These are phyloP conservation scores for Ciona savignyi DNA, from an alignment of 23 tunicate species.

Conservation along the genomic window DNA sequence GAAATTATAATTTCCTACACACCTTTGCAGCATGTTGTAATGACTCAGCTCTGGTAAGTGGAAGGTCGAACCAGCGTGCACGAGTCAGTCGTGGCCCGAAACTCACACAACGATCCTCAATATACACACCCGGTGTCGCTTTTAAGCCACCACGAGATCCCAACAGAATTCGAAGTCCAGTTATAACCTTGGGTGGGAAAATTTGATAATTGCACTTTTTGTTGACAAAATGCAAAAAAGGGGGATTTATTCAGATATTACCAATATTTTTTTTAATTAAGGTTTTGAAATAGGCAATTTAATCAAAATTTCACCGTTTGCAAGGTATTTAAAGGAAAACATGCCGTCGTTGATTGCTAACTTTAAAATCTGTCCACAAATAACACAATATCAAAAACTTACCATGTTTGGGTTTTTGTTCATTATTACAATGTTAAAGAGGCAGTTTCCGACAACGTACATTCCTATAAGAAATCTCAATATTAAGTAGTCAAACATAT, in stretches of 20 bases:
- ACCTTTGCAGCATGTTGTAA: conserved; percentile 10
- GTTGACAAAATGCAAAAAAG: too few species aligned
- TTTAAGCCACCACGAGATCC: conserved; percentile 65
- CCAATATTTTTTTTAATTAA: too few species aligned
- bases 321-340: too few species aligned
- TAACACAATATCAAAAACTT: too few species aligned
- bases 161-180: conserved; percentile 67
- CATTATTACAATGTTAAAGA: conserved; percentile 41
- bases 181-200: conserved; percentile 49
- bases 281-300: too few species aligned
- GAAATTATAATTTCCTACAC: too few species aligned
- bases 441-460: conserved; percentile 48
- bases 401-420: conserved; percentile 79
- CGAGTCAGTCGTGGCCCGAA: conserved; percentile 50
- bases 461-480: conserved; percentile 60
- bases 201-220: too few species aligned
- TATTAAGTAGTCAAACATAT: too few species aligned
- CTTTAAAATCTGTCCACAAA: too few species aligned
- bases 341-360: too few species aligned
- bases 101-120: conserved; percentile 44
- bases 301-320: too few species aligned
- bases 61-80: conserved; percentile 90
- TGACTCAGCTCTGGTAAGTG: conserved; percentile 76
- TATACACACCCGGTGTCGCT: conserved; percentile 57
- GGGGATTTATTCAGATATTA: too few species aligned